phyloP scores from a whole-genome alignment of 2,888 invertebrate species.

The Pseudococcus viburni region DNA sequence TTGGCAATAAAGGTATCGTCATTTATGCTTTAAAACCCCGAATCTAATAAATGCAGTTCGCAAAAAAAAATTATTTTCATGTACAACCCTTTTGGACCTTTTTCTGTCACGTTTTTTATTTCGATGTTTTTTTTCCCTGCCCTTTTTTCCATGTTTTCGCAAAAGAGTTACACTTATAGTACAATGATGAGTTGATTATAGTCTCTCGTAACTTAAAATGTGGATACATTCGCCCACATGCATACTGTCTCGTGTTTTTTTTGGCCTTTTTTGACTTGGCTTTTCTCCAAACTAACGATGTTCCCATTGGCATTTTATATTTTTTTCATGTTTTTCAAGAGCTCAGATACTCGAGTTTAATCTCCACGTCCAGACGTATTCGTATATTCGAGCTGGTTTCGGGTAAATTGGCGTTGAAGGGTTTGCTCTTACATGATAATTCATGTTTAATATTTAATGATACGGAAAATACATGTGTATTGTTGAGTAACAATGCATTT shows the following conservation, averaged over 20 bases:
- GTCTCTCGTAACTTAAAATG: background rate
- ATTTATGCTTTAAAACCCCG: background rate
- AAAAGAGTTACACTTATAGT: background rate
- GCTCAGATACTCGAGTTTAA: background rate
- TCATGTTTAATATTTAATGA: background rate
- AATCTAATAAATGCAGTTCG: background rate
- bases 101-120: background rate
- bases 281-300: background rate
- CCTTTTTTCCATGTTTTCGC: background rate
- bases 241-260: background rate
- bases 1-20: background rate
- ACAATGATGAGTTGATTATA: conserved; percentile 14
- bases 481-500: background rate
- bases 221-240: background rate
- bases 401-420: background rate
- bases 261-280: background rate
- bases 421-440: background rate
- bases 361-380: background rate
- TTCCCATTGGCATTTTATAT: background rate
- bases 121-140: background rate
- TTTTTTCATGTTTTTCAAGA: background rate
- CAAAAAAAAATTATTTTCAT: background rate
- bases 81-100: background rate
- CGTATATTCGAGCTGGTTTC: background rate
- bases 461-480: background rate